Evolutionary conservation across 2,888 invertebrate genomes (phyloP), one percentile per base, ranked within the genome.

Genomic region (Linnaemya tessellans): DNA sequence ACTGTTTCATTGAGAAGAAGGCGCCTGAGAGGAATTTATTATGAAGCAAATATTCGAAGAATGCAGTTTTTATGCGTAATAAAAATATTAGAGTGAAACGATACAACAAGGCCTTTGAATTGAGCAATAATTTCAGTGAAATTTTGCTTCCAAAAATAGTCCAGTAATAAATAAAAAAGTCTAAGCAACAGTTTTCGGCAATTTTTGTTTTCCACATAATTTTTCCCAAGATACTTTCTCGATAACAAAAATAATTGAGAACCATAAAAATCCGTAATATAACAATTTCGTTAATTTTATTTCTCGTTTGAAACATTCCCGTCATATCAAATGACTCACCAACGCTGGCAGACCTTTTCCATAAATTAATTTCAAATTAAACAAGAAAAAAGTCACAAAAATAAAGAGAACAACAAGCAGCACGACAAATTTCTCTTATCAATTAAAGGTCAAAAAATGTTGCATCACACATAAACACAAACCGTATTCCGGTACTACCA

Each of bases 361-460:
- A 46, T 64, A 71, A 80, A 80, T 56, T 65, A 64, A 56, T 74
- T 74, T 75, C 41, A 67, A 75, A 65, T 77, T 64, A 70, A 54
- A 77, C 30, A 30, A 30, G 68, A 35, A 38, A 51, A 41, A 43
- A 60, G 58, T 46, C 71, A 46, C 10, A 67, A 78, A 22, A 51
- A 73, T 30, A 2, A 68, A 70, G 25, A n/a, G 54, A 74, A 54
- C 68, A 79, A 79, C 64, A 79, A 82, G 79, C 85, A 82, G 74
- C 82, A 85, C 79, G 82, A 85, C 82, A 82, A 82, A 82, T 80
- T 51, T 67, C 20, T 79, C 82, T 82, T 85, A 85, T 85, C 85
- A 85, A 82, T 82, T 85, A 82, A 85, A 80, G 82, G 85, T 85
- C 82, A 85, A 80, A 54, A 38, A 13, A 84, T 84, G 83, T 78